A percentile compares a stretch with the other conserved stretches of the same genome.
These are phyloP conservation scores for Lithophane semibrunnea DNA, from an alignment of 2,888 invertebrate species.

Conservation along the genomic window DNA sequence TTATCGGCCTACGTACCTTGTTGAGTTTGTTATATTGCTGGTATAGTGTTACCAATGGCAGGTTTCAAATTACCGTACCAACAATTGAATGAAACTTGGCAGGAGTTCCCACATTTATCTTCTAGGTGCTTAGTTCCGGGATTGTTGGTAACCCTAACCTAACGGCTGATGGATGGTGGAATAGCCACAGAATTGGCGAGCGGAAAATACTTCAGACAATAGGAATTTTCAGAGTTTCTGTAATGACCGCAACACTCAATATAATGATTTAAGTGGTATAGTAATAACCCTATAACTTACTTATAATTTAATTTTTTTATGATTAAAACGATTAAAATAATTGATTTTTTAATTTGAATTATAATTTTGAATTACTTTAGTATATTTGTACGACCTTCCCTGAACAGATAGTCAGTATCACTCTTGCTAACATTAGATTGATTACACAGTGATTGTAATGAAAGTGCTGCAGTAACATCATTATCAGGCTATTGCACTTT, in stretches of 20 bases:
- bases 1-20: slow-evolving; percentile 55
- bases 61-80: slow-evolving; percentile 46
- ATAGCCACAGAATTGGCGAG: slow-evolving; percentile 1
- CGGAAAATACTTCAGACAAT: slow-evolving; percentile 15
- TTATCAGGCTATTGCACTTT: too few relatives aligned
- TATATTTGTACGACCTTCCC: neutral
- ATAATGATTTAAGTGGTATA: neutral
- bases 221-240: neutral
- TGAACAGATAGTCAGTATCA: neutral
- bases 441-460: too few relatives aligned
- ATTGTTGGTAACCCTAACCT: slow-evolving; percentile 49
- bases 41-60: slow-evolving; percentile 42
- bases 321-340: too few relatives aligned
- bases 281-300: too few relatives aligned
- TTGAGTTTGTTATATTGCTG: slow-evolving; percentile 40
- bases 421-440: neutral
- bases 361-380: neutral
- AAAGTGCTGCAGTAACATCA: neutral
- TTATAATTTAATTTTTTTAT: too few relatives aligned
- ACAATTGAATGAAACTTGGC: slow-evolving; percentile 48
- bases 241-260: neutral
- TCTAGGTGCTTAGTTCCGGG: slow-evolving; percentile 37
- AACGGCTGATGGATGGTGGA: slow-evolving; percentile 35
- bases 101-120: slow-evolving; percentile 53
- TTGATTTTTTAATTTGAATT: too few relatives aligned